Conservation (phyloP, 2,888 invertebrate species). For the Xanthorhoe designata region DNA sequence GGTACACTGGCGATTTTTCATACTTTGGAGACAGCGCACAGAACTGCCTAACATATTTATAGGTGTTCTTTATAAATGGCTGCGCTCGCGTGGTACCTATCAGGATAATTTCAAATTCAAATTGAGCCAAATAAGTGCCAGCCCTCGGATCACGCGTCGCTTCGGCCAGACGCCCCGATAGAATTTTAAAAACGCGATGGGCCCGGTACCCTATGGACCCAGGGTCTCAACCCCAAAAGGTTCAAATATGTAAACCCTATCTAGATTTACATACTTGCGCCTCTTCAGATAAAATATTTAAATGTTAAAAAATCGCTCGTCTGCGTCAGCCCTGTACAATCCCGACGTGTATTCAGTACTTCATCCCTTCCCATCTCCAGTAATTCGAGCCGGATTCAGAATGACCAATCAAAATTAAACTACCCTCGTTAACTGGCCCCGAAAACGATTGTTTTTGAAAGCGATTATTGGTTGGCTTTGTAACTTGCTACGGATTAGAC, state of each 20-base stretch:
- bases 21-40: not conserved
- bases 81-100: no score
- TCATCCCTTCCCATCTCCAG: conserved; percentile 34
- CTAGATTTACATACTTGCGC: no score
- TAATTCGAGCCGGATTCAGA: conserved; percentile 34
- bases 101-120: no score
- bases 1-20: conserved; percentile 53
- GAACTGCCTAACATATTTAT: no score
- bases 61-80: no score
- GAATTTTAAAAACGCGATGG: no score
- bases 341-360: conserved; percentile 30
- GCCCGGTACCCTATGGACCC: no score
- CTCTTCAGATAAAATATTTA: not conserved
- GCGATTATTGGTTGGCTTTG: conserved; percentile 14
- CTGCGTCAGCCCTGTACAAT: conserved; percentile 16
- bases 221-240: no score
- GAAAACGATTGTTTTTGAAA: conserved; percentile 39
- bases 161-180: no score
- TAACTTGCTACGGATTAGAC: not conserved
- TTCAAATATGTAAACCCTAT: no score
- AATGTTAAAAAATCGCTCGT: conserved; percentile 4
- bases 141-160: no score
- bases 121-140: no score
- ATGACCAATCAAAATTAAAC: conserved; percentile 46
- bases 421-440: conserved; percentile 30